Evolutionary conservation across 2,113 vertebrate genomes (phyloP), one percentile per base, ranked within the genome.

Genomic region (Labeo rohita): DNA sequence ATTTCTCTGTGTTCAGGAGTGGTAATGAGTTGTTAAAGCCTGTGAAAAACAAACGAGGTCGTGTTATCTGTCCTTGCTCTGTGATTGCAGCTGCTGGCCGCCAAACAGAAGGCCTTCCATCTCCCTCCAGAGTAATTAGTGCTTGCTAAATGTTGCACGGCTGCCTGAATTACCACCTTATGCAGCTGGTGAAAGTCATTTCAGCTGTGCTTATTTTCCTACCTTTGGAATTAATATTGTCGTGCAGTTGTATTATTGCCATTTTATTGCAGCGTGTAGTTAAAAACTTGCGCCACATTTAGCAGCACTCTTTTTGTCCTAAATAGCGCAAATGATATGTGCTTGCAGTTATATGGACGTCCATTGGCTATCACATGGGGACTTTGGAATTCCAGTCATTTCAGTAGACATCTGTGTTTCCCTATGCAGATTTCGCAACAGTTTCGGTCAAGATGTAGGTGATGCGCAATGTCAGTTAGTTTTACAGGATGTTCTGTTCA

Each of bases 61-160:
- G 39, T 56, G 74, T 87, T 65, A 78, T 84, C 54, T 84, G 86
- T 79, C 84, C 83, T 78, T 87, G 83, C 82, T 80, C 45, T 65
- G 82, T 59, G 49, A 76, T 45, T 52, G 61, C 70, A n/a, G 66
- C 56, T 45, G 72, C 83, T 61, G 83, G 63, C 15, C 59, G 28
- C 72, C 65, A 59, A 73, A 61, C 54, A 85, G 73, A 83, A 83
- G 75, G 54, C 65, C 79, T 59, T 80, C 80, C 56, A 49, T 75
- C 84, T 84, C 86, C 84, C 88, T 39, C 80, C 54, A 76, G 85
- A 84, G 84, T 83, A 81, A 80, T 89, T 75, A 89, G 70, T 70
- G 49, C 74, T 89, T 47, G 39, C 84, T 85, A 72, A 73, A 81
- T 43, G 73, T 52, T 34, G 61, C 59, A 49, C 21, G 49, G 9